Base-by-base conservation (phyloP, 2,797 vertebrate species). In the Pteropus rufus region DNA sequence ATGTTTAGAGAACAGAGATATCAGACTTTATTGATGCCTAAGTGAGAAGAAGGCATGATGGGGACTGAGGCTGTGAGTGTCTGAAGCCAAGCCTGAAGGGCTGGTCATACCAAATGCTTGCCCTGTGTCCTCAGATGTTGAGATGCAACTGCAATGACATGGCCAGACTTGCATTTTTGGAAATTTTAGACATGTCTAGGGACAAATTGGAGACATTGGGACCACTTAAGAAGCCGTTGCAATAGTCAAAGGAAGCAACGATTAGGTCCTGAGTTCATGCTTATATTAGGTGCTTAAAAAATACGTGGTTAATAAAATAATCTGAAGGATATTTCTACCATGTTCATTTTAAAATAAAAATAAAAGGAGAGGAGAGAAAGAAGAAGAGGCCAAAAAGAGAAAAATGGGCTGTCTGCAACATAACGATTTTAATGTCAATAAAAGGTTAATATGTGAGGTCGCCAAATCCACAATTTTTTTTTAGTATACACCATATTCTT, bases 61-160 rank as follows among this genome's bases (percentile, higher is more conserved):
- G 60, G 65, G 3, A 21, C 23, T 2, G 91, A 34, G 7, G 34
- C 31, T 29, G 0, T 4, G 19, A 14, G 21, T 46, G 8, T 7
- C 41, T 54, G 31, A 1, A 46, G 31, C 14, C 24, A 49, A 41
- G 19, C 4, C 15, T 52, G 15, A 31, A 67, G 34, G n/a, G 5
- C 34, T 26, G 52, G 14, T 18, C 9, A 64, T 36, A 4, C 62
- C 86, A 39, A 60, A n/a, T 10, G 2, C 9, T 24, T 4, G 4
- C 11, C 9, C 34, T n/a, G 0, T 19, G 9, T n/a, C 10, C 19
- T 73, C 56, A 16, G 14, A 67, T 3, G 2, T 2, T 9, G 2
- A 10, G 7, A 73, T 23, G 15, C 23, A 69, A n/a, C n/a, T 36
- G 15, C 1, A 49, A 18, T 11, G n/a, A 62, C 0, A 0, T 0